Evolutionary conservation across 2,888 invertebrate genomes (phyloP), one percentile per base, ranked within the genome.

Genomic region (Zele albiditarsus): DNA sequence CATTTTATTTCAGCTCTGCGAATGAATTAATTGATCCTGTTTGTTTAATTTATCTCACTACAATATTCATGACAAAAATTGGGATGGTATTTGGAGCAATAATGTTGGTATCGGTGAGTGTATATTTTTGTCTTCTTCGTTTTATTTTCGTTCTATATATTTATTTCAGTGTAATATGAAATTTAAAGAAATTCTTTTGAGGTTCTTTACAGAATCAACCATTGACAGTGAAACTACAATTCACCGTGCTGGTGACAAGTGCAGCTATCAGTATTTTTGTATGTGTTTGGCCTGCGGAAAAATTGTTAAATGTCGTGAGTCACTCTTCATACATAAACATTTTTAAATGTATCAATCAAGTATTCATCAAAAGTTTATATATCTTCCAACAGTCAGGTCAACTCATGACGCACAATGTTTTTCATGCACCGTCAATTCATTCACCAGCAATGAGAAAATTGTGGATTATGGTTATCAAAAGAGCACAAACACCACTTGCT

Each of bases 31-130:
- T 49, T 20, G 57, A 53, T 3, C 69, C 78, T 5, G 68, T 78
- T 42, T 76, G 79, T 14, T 68, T 72, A 8, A 77, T 79, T 57
- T 69, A 74, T 27, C 70, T 80, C 5, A 78, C 71, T 0, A 77
- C 74, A 1, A 57, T 71, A 14, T 31, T 65, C 10, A 71, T 71
- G 66, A 75, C 75, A 0, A 66, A 67, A 27, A 16, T 77, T 10
- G 74, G 78, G 16, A 71, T 76, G 5, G 57, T 84, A 38, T 78
- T 82, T 6, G 76, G 78, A 31, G 82, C 80, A 65, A 80, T 82
- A 63, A 70, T 76, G 65, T 76, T 79, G 10, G 27, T 42, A 42
- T 60, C 70, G n/a, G 70, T 79, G 66, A 78, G 74, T 70, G 49
- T 63, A 31, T 20, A 14, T 16, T 31, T 68, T 27, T 27, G 27